Evolutionary conservation across 2,888 invertebrate species (phyloP).

Genomic region (Spicauda simplicius): DNA sequence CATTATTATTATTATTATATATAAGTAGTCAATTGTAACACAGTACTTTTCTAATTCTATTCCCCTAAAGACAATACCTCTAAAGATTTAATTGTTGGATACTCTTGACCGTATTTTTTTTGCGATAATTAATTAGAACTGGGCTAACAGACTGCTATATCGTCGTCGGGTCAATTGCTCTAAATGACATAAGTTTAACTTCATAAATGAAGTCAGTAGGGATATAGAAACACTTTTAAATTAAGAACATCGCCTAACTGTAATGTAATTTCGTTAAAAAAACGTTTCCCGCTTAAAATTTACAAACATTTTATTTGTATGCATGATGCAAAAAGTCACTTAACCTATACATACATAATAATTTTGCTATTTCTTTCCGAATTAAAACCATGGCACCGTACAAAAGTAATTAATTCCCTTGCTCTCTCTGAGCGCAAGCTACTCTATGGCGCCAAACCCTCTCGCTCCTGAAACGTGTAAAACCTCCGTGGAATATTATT

Average conservation of each 20-base stretch:
- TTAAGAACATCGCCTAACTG: too few relatives aligned
- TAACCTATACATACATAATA: too few relatives aligned
- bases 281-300: too few relatives aligned
- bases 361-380: too few relatives aligned
- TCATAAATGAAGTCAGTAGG: background rate
- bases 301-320: too few relatives aligned
- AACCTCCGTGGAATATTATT: conserved; percentile 50
- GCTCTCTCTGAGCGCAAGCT: conserved; percentile 24
- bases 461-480: conserved; percentile 41
- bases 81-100: background rate
- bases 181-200: background rate
- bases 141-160: background rate
- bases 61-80: background rate
- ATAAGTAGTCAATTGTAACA: too few relatives aligned
- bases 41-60: background rate
- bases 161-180: background rate
- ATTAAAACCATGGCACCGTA: too few relatives aligned
- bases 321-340: too few relatives aligned
- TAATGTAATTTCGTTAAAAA: too few relatives aligned
- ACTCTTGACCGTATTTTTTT: background rate
- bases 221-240: too few relatives aligned
- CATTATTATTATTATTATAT: too few relatives aligned
- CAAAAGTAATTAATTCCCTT: background rate
- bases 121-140: background rate
- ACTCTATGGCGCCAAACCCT: conserved; percentile 26